These are phyloP conservation scores for Chelonia mydas DNA, from an alignment of 2,797 vertebrate genomes.

Conservation along the genomic window DNA sequence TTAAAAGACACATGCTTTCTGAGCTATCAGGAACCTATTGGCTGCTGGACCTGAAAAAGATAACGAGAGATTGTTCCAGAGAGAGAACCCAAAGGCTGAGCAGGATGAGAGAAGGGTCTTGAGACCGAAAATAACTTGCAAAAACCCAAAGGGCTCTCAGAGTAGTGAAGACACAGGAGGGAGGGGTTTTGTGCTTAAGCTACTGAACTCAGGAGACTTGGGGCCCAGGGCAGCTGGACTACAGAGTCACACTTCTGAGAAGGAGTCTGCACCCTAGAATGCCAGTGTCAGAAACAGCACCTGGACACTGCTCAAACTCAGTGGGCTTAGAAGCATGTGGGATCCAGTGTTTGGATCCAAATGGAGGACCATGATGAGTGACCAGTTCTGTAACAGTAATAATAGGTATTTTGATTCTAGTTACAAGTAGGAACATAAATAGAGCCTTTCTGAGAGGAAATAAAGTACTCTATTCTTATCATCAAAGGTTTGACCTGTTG, in stretches of 20 bases:
- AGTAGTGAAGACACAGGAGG: not conserved
- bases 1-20: not conserved
- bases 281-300: not conserved
- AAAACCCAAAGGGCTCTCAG: not conserved
- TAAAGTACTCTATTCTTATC: not conserved
- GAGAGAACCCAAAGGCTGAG: not conserved
- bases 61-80: not conserved
- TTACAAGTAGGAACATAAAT: not conserved
- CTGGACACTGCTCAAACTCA: not conserved
- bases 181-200: not conserved
- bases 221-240: not conserved
- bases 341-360: not conserved
- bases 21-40: not conserved
- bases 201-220: not conserved
- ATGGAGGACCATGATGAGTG: fast-evolving
- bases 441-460: not conserved
- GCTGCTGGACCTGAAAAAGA: not conserved
- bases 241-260: not conserved
- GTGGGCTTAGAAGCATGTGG: not conserved
- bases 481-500: not conserved
- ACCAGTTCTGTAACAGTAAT: not conserved
- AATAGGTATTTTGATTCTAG: not conserved
- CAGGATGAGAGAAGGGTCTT: not conserved
- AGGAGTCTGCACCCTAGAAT: not conserved
- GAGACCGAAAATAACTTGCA: not conserved